phyloP scores from a whole-genome alignment of 2,797 vertebrate genomes.

The Acipenser ruthenus region DNA sequence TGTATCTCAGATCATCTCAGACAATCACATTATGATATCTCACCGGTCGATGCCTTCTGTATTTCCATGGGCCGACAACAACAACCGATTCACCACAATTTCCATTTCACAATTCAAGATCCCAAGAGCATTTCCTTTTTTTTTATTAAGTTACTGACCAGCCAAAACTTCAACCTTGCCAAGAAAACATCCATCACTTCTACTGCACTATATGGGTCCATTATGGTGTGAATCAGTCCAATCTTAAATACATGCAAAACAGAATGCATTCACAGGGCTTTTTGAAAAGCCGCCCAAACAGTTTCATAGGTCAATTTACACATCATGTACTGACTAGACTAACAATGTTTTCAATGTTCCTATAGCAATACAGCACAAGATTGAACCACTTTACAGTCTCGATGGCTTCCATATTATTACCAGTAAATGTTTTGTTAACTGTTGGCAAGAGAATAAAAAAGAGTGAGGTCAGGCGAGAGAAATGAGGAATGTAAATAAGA shows the following conservation, averaged over 20 bases:
- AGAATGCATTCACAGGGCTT: background rate
- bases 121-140: background rate
- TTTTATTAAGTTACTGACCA: background rate
- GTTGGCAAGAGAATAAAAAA: slow-evolving; percentile 53
- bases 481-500: slow-evolving; percentile 56
- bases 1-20: no score
- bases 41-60: no score
- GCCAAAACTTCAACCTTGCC: background rate
- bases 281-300: background rate
- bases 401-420: slow-evolving; percentile 51
- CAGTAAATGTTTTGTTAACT: slow-evolving; percentile 51
- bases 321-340: background rate
- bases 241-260: background rate
- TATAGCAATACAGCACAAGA: background rate
- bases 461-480: slow-evolving; percentile 35
- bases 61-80: no score
- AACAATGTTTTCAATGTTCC: background rate
- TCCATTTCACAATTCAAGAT: no score
- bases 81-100: no score
- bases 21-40: no score
- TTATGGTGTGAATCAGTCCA: background rate
- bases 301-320: background rate
- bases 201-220: background rate
- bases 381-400: slow-evolving; percentile 25
- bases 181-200: background rate